phyloP scores from a whole-genome alignment of 1,140 invertebrate species.

The Aphelinus atriplicis region DNA sequence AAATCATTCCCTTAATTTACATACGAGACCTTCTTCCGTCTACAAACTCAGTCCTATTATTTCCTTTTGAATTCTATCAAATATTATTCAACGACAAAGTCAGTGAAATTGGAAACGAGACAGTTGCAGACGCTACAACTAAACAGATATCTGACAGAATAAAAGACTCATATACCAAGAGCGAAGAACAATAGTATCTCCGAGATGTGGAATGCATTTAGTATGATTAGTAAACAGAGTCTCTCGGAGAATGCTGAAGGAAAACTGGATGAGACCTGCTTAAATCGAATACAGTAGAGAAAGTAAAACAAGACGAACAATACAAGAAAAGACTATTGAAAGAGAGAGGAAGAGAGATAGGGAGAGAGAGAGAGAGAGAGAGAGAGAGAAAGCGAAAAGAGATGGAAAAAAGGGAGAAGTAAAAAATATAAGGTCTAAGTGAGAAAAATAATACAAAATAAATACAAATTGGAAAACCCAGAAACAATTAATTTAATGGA shows the following conservation, averaged over 20 bases:
- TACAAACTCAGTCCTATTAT: background rate
- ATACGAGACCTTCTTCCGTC: no score
- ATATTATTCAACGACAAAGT: background rate
- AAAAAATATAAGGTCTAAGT: constrained; percentile 12
- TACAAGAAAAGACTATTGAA: background rate
- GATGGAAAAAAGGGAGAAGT: constrained; percentile 21
- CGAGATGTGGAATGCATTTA: constrained; percentile 39
- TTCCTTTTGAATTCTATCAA: constrained; percentile 1
- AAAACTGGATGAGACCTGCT: background rate
- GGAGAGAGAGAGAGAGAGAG: background rate
- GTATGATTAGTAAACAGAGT: constrained; percentile 40
- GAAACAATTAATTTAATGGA: no score
- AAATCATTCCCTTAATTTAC: no score
- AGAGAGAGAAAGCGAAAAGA: background rate
- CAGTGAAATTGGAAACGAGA: background rate
- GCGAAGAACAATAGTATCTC: constrained; percentile 34
- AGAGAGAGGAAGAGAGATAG: constrained; percentile 16
- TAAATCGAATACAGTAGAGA: constrained; percentile 17
- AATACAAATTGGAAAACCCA: no score
- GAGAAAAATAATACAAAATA: no score
- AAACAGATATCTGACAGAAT: background rate
- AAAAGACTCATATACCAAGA: constrained; percentile 37
- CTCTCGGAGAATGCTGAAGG: constrained; percentile 27
- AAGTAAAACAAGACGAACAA: background rate
- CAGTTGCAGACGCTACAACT: background rate